A percentile compares a stretch with the other conserved stretches of the same genome.
phyloP scores from a whole-genome alignment of 1,140 invertebrate genomes.

The Anadara kagoshimensis region DNA sequence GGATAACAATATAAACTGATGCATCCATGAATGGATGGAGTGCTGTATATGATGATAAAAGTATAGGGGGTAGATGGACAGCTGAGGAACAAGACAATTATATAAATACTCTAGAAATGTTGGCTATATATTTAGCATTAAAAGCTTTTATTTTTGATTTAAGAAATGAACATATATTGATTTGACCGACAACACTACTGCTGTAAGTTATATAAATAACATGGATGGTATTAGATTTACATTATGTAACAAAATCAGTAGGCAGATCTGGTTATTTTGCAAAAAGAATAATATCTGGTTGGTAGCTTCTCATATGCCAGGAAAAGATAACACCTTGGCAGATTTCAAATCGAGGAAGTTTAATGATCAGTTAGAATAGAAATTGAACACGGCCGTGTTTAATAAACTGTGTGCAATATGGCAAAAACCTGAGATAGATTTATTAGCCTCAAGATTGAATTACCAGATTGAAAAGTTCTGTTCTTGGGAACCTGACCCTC shows the following conservation, averaged over 20 bases:
- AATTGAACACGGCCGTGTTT: neutral
- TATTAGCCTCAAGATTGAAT: slow-evolving; percentile 33
- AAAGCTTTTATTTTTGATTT: slow-evolving; percentile 8
- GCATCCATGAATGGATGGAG: slow-evolving; percentile 24
- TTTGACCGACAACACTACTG: slow-evolving; percentile 41
- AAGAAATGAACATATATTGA: slow-evolving; percentile 21
- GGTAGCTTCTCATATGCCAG: slow-evolving; percentile 31
- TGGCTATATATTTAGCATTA: slow-evolving; percentile 19
- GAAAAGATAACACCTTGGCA: slow-evolving; percentile 32
- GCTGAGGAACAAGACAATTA: slow-evolving; percentile 19
- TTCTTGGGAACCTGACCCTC: slow-evolving; percentile 24
- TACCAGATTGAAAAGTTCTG: slow-evolving; percentile 9
- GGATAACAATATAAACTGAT: slow-evolving; percentile 15
- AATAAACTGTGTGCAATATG: no score
- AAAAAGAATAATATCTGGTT: slow-evolving; percentile 35
- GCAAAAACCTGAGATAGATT: slow-evolving; percentile 18
- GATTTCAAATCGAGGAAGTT: slow-evolving; percentile 31
- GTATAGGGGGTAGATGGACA: slow-evolving; percentile 27
- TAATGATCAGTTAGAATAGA: slow-evolving; percentile 39
- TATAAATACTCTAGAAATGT: slow-evolving; percentile 39
- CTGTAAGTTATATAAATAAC: slow-evolving; percentile 39
- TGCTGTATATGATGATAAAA: slow-evolving; percentile 12
- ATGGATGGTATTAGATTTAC: slow-evolving; percentile 39
- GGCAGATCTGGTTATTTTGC: slow-evolving; percentile 43
- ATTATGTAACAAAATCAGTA: slow-evolving; percentile 31